Conservation (phyloP, 2,113 vertebrate species). For the Colius striatus region DNA sequence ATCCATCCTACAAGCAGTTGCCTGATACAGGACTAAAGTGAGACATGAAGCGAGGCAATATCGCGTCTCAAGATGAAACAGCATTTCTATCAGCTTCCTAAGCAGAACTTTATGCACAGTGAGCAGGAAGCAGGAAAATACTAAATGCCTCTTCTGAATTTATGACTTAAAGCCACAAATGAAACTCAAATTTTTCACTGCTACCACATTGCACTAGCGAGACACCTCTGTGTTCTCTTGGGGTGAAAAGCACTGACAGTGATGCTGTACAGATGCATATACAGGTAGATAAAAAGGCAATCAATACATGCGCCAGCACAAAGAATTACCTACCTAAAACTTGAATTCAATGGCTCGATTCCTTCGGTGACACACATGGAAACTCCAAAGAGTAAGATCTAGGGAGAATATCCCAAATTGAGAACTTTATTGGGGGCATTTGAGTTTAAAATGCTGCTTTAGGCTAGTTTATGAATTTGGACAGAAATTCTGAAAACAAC, state of each 20-base stretch:
- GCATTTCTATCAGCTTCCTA: background rate
- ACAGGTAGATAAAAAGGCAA: slow-evolving; percentile 74
- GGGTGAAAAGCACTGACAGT: slow-evolving; percentile 69
- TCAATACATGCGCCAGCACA: slow-evolving; percentile 81
- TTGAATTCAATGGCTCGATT: slow-evolving; percentile 79
- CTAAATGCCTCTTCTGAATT: slow-evolving; percentile 11
- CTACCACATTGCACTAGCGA: slow-evolving; percentile 3
- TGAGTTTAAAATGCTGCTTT: slow-evolving; percentile 65
- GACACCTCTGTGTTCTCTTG: slow-evolving; percentile 41
- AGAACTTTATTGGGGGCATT: slow-evolving; percentile 73
- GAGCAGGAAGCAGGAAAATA: slow-evolving; percentile 43
- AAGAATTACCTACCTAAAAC: slow-evolving; percentile 81
- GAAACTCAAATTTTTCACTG: slow-evolving; percentile 10
- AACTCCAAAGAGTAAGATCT: slow-evolving; percentile 81
- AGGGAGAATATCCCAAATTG: slow-evolving; percentile 81
- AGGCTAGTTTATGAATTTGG: slow-evolving; percentile 54
- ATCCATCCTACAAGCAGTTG: slow-evolving; percentile 28
- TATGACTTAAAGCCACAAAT: slow-evolving; percentile 49
- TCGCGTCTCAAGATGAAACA: background rate
- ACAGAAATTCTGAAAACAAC: slow-evolving; percentile 49
- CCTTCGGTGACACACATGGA: slow-evolving; percentile 79
- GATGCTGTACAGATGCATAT: slow-evolving; percentile 74
- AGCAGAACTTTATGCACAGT: background rate
- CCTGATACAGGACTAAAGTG: background rate
- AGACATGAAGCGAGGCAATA: background rate